Evolutionary conservation across 2,888 invertebrate species (phyloP), one percentile per base, ranked within the genome.

Genomic region (Nasonia oneida): DNA sequence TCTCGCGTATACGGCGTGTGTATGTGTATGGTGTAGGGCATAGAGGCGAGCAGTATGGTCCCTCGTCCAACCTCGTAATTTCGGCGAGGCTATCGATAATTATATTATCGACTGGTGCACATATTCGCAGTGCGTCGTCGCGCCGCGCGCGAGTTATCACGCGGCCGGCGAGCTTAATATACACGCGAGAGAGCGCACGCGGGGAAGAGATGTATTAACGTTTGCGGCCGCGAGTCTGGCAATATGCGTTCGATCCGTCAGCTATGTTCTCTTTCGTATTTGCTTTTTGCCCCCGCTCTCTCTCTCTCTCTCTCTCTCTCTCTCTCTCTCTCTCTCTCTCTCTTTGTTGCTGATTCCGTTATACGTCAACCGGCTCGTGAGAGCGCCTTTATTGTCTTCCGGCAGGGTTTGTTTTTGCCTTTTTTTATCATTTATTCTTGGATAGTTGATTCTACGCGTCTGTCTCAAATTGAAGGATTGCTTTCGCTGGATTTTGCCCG

Each of bases 31-130:
- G 64, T 33, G 12, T 15, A 37, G 39, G 14, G 3, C 12, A 6
- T 37, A 61, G n/a, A 57, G 57, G n/a, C 57, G 8, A n/a, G 5
- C 18, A 2, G 57, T n/a, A 53, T 53, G 1, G 57, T n/a, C 53
- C n/a, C 47, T 4, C 50, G 29, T 0, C 64, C 23, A 70, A 42
- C 73, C 80, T 85, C 81, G 77, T 85, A 77, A 76, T 80, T 76
- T 86, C 50, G 80, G 37, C 79, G 70, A 42, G 77, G 64, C 83
- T 83, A 86, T 86, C 80, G 86, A 83, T 83, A 83, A 83, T 86
- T 86, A 86, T 83, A 86, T 83, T 81, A 74, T 86, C 81, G 83
- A 86, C 77, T 70, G 78, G 29, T 42, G 64, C 71, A n/a, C 42
- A 42, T 73, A 73, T 73, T 73, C 42, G 74, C 53, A n/a, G 29